phyloP scores from a whole-genome alignment of 2,797 vertebrate species.

The Sternotherus odoratus region DNA sequence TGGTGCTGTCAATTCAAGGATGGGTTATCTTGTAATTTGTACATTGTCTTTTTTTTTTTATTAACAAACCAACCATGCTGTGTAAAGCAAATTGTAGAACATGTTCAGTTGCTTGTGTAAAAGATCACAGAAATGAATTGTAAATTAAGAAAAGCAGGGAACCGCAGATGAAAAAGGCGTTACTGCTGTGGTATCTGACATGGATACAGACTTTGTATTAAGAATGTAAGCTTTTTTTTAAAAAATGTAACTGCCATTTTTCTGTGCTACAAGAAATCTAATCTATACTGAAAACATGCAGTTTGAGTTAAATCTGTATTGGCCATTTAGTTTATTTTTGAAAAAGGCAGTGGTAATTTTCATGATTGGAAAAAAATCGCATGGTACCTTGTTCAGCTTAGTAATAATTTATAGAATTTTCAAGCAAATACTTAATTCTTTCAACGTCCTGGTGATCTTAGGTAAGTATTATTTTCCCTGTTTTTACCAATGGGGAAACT shows the following conservation, averaged over 20 bases:
- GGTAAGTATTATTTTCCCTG: not conserved
- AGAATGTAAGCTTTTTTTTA: not conserved
- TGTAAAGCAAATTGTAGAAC: constrained; percentile 19
- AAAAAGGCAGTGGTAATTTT: not conserved
- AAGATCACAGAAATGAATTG: not conserved
- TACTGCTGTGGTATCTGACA: not conserved
- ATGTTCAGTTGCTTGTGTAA: not conserved
- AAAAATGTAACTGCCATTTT: constrained; percentile 49
- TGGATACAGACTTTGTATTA: not conserved
- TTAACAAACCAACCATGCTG: constrained; percentile 35
- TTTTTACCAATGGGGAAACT: constrained; percentile 9
- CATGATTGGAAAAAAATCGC: constrained; percentile 7
- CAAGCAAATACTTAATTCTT: not conserved
- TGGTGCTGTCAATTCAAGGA: constrained; percentile 75
- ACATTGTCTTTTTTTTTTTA: constrained; percentile 44
- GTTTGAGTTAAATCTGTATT: not conserved
- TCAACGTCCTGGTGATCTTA: not conserved
- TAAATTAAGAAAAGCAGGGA: constrained; percentile 11
- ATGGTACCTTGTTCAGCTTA: not conserved
- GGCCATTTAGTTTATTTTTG: constrained; percentile 11
- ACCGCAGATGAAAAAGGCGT: not conserved
- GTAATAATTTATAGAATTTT: not conserved
- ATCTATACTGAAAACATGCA: not conserved
- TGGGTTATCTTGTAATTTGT: constrained; percentile 66
- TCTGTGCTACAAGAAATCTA: not conserved